Evolutionary conservation across 2,888 invertebrate species (phyloP).

Genomic region (Bellardia bayeri): DNA sequence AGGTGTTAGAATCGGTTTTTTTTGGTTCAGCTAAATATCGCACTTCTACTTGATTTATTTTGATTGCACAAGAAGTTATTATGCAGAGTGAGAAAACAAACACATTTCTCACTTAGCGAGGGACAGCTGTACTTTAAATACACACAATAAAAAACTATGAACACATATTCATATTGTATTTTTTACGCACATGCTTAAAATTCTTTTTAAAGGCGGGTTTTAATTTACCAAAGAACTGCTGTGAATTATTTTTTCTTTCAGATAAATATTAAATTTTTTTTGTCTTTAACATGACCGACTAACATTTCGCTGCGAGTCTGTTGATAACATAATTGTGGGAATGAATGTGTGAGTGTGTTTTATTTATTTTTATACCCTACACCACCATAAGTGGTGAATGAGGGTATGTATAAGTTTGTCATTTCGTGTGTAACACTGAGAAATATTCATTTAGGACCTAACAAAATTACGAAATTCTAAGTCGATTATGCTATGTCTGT

Average conservation of each 20-base stretch:
- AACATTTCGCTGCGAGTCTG: background rate
- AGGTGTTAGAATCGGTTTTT: too few relatives aligned
- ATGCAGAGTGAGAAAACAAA: background rate
- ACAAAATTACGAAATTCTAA: too few relatives aligned
- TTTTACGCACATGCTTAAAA: constrained; percentile 26
- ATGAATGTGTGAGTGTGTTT: background rate
- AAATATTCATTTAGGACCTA: too few relatives aligned
- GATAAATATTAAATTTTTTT: background rate
- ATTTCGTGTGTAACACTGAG: too few relatives aligned
- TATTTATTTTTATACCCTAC: constrained; percentile 34
- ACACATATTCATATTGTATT: background rate
- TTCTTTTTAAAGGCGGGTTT: constrained; percentile 24
- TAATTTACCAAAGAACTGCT: constrained; percentile 7
- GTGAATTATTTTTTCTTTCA: constrained; percentile 1
- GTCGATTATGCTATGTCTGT: too few relatives aligned
- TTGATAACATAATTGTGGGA: background rate
- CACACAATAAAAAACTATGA: background rate
- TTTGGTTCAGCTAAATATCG: too few relatives aligned
- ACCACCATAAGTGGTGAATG: too few relatives aligned
- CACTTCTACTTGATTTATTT: too few relatives aligned
- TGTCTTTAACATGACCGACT: constrained; percentile 6
- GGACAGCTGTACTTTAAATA: background rate
- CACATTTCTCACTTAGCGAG: background rate
- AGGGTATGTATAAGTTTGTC: too few relatives aligned
- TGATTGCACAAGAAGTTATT: too few relatives aligned